Evolutionary conservation across 2,113 vertebrate genomes (phyloP).

Genomic region (Megaceryle torquata): DNA sequence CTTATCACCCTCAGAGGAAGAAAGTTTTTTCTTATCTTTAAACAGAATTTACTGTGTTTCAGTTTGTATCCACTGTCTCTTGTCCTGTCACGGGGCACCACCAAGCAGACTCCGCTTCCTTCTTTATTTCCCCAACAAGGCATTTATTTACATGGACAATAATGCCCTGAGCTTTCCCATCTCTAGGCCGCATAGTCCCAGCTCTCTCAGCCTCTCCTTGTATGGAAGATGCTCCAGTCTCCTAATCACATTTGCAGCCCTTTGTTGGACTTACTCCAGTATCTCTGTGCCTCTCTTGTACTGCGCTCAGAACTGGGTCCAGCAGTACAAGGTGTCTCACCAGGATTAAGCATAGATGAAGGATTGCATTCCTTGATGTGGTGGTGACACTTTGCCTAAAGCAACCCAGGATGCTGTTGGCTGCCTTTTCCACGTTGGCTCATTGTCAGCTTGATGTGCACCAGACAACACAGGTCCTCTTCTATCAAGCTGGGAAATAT

Average conservation of each 20-base stretch:
- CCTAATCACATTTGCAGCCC: background rate
- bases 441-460: background rate
- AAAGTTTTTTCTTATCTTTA: background rate
- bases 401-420: background rate
- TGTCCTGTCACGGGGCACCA: background rate
- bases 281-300: background rate
- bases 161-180: background rate
- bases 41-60: background rate
- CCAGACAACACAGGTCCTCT: background rate
- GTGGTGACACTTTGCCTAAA: background rate
- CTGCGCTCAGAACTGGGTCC: background rate
- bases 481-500: background rate
- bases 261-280: background rate
- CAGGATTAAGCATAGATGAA: background rate
- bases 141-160: background rate
- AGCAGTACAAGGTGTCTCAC: background rate
- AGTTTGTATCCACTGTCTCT: background rate
- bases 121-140: background rate
- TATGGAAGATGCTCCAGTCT: background rate
- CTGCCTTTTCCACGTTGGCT: background rate
- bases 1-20: background rate
- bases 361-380: background rate
- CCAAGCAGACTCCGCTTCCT: background rate
- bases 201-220: background rate
- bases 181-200: background rate